phyloP scores from a whole-genome alignment of 2,888 invertebrate species.

The Lasioglossum zephyrum region DNA sequence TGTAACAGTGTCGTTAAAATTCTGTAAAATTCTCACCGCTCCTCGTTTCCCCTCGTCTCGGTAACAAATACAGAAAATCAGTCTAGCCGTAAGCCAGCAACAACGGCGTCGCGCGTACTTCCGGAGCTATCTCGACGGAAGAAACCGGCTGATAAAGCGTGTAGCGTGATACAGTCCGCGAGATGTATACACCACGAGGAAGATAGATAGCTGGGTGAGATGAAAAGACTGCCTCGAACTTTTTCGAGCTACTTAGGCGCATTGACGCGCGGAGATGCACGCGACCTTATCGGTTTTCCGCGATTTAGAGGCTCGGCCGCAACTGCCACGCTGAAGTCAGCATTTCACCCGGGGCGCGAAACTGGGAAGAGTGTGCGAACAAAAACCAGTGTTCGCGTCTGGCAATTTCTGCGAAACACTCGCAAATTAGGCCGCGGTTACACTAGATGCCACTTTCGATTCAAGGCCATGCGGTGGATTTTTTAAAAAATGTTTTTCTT shows the following conservation, averaged over 20 bases:
- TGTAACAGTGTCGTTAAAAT: not conserved
- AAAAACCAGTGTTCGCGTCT: not conserved
- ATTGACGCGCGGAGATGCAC: constrained; percentile 30
- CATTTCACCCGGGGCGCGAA: not conserved
- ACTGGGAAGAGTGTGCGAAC: constrained; percentile 8
- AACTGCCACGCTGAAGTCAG: not conserved
- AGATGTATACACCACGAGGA: not conserved
- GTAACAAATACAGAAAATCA: constrained; percentile 2
- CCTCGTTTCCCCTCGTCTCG: not conserved
- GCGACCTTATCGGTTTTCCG: constrained; percentile 33
- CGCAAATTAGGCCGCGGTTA: not conserved
- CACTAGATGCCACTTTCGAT: too few species aligned
- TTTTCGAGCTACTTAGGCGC: constrained; percentile 41
- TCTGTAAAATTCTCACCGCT: not conserved
- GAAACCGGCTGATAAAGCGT: constrained; percentile 7
- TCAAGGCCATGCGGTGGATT: too few species aligned
- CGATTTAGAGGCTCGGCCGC: constrained; percentile 36
- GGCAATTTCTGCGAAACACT: not conserved
- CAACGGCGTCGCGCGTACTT: not conserved
- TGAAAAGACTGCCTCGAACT: constrained; percentile 1
- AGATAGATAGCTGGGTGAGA: not conserved
- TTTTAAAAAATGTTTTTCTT: too few species aligned
- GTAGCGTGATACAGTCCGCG: not conserved
- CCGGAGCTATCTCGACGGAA: not conserved
- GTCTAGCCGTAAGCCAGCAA: constrained; percentile 1